Evolutionary conservation across 2,797 vertebrate genomes (phyloP).

Genomic region (Xenops minutus): DNA sequence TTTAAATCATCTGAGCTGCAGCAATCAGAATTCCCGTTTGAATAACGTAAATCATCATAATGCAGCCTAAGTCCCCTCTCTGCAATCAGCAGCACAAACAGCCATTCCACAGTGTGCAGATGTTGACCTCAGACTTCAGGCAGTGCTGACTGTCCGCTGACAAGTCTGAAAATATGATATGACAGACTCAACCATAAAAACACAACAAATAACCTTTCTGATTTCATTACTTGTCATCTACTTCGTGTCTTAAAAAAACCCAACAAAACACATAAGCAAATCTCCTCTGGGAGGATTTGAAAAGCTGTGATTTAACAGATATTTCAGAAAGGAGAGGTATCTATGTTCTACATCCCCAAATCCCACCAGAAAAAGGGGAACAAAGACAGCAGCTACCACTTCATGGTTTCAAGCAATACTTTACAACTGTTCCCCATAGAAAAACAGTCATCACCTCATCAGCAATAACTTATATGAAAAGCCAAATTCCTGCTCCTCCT

Average conservation of each 20-base stretch:
- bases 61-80: not conserved
- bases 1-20: not conserved
- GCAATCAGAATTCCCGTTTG: not conserved
- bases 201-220: conserved; percentile 4
- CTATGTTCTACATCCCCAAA: not conserved
- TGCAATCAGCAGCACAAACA: not conserved
- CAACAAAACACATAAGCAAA: not conserved
- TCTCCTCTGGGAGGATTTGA: conserved; percentile 26
- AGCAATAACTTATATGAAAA: not conserved
- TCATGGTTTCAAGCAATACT: not conserved
- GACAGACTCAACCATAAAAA: conserved; percentile 32
- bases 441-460: not conserved
- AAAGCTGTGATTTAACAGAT: conserved; percentile 34
- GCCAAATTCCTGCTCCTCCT: not conserved
- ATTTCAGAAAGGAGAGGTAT: not conserved
- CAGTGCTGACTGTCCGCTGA: not conserved
- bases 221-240: conserved; percentile 41
- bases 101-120: not conserved
- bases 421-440: not conserved
- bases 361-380: not conserved
- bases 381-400: not conserved
- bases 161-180: not conserved
- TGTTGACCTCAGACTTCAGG: not conserved
- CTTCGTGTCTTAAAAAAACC: not conserved
- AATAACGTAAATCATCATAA: not conserved